Evolutionary conservation across 2,797 vertebrate genomes (phyloP).

Genomic region (Coracias cyanogaster): DNA sequence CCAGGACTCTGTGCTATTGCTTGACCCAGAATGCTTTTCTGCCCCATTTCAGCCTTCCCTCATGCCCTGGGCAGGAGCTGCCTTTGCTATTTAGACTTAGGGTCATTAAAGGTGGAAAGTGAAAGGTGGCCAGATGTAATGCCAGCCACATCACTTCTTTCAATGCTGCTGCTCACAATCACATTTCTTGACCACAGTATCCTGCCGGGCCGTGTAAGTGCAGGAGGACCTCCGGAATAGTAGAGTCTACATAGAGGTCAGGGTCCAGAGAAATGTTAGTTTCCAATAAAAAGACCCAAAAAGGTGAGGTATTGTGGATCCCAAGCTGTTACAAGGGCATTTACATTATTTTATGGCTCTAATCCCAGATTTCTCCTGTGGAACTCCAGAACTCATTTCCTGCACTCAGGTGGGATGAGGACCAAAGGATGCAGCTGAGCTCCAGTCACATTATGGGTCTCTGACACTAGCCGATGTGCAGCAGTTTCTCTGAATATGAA

Average conservation of each 20-base stretch:
- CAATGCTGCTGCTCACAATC: neutral
- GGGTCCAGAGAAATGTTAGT: neutral
- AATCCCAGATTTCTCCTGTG: neutral
- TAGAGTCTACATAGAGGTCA: neutral
- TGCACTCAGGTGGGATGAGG: neutral
- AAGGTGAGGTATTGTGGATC: neutral
- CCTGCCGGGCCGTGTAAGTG: neutral
- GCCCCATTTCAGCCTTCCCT: neutral
- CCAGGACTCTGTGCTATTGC: neutral
- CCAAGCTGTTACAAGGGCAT: neutral
- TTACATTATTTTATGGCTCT: neutral
- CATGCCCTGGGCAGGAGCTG: neutral
- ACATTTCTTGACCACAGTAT: accelerated
- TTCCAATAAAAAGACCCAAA: neutral
- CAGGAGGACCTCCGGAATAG: neutral
- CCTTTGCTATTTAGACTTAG: neutral
- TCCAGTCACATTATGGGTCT: neutral
- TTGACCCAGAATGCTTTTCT: neutral
- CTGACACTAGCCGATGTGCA: neutral
- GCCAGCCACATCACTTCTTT: neutral
- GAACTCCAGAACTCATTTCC: neutral
- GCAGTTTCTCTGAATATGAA: neutral
- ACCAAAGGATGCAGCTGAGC: neutral
- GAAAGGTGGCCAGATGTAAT: neutral
- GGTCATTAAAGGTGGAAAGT: neutral